phyloP scores from a whole-genome alignment of 2,888 invertebrate species.

The Trissolcus brochymenae region DNA sequence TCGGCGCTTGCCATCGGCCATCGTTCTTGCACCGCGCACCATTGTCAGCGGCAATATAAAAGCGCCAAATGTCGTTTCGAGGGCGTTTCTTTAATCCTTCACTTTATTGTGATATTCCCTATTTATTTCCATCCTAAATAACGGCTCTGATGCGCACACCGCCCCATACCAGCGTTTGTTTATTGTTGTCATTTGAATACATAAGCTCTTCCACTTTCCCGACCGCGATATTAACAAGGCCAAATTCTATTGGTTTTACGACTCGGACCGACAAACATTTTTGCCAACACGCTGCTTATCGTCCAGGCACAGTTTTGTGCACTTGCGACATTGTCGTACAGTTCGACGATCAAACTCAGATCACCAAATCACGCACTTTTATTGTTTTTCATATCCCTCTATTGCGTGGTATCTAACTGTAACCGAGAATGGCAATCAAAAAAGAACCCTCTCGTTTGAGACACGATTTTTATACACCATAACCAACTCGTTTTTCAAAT shows the following conservation, averaged over 20 bases:
- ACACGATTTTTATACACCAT: no score
- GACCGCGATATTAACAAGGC: constrained; percentile 3
- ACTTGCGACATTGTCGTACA: neutral
- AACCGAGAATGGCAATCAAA: no score
- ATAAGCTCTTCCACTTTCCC: constrained; percentile 11
- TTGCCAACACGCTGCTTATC: neutral
- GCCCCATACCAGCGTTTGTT: constrained; percentile 30
- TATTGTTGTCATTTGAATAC: constrained; percentile 47
- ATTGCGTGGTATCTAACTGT: no score
- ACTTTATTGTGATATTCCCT: constrained; percentile 52
- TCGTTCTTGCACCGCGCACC: constrained; percentile 29
- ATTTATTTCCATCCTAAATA: constrained; percentile 46
- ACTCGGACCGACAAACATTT: constrained; percentile 6
- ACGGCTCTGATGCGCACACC: constrained; percentile 26
- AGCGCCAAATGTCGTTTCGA: constrained; percentile 52
- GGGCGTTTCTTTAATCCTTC: constrained; percentile 53
- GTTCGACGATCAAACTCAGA: neutral
- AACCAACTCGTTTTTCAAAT: no score
- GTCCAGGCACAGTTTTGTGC: neutral
- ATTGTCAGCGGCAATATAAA: constrained; percentile 54
- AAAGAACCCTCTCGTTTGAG: no score
- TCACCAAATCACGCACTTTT: neutral
- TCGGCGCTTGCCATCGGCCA: constrained; percentile 28
- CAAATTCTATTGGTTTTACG: constrained; percentile 19
- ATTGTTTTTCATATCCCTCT: neutral